phyloP scores from a whole-genome alignment of 64 coral and sea anemone genomes.

The Pocillopora verrucosa region DNA sequence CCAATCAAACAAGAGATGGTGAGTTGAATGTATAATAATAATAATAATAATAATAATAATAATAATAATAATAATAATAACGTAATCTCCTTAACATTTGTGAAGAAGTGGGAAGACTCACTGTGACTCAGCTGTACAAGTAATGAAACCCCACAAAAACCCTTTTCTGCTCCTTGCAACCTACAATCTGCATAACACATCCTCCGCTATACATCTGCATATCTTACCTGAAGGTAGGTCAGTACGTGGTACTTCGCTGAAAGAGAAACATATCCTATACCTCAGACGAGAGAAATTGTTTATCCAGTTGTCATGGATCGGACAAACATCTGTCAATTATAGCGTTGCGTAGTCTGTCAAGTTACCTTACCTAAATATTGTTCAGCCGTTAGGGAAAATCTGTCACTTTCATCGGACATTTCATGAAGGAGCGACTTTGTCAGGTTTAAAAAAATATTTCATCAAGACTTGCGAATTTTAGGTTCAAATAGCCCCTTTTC shows the following conservation, averaged over 20 bases:
- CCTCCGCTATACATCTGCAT: neutral
- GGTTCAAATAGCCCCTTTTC: neutral
- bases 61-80: neutral
- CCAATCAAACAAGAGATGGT: too few relatives aligned
- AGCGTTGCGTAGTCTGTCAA: neutral
- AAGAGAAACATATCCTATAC: slow-evolving; percentile 24
- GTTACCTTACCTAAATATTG: slow-evolving; percentile 88
- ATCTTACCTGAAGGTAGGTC: slow-evolving; percentile 80
- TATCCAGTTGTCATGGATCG: neutral
- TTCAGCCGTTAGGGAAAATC: slow-evolving; percentile 75
- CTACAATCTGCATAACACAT: neutral
- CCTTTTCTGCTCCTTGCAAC: too few relatives aligned
- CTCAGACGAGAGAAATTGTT: neutral
- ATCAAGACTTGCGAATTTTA: too few relatives aligned
- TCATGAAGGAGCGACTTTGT: neutral
- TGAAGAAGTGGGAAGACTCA: too few relatives aligned
- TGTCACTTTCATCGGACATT: slow-evolving; percentile 52
- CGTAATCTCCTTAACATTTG: too few relatives aligned
- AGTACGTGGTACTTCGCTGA: slow-evolving; percentile 79
- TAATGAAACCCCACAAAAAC: too few relatives aligned
- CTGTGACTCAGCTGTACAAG: too few relatives aligned
- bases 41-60: too few relatives aligned
- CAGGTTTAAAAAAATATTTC: neutral
- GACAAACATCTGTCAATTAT: neutral
- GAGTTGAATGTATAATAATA: too few relatives aligned